Base-by-base conservation (phyloP, 2,797 vertebrate species). In the Spea hammondii region DNA sequence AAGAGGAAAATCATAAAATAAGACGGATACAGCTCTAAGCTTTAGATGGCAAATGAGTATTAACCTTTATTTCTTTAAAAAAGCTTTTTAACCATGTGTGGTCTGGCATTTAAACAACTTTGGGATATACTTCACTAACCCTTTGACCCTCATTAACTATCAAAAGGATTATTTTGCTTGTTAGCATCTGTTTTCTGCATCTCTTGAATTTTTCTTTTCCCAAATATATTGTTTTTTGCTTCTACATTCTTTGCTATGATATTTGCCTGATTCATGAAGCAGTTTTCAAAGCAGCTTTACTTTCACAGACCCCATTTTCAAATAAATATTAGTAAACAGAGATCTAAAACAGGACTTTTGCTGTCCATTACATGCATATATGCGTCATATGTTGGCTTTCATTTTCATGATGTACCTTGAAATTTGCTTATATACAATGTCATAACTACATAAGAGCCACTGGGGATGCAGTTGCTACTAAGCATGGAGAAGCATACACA, bases 161-260 rank as follows among this genome's bases (percentile, higher is more conserved):
- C 50, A 72, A 80, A 76, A 49, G 48, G 53, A 12, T 14, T 67
- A 47, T 70, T 57, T 65, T 67, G 17, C 57, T 70, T 65, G 68
- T 5, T 44, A 60, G 73, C 79, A 80, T 80, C 74, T 80, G 79
- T 72, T 80, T 80, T 80, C 57, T 68, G 47, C 69, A 80, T 80
- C 51, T 75, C 48, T 74, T 69, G 47, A 5, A 17, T 54, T 65
- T 80, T 80, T 75, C 62, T 73, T 46, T 74, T 65, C 47, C 59
- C 70, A 70, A 75, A 64, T 64, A 70, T n/a, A 8, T 55, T 66
- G 44, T 6, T 54, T 74, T 79, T 68, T 79, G 65, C 51, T 60
- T 69, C 57, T 74, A 17, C n/a, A 72, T 32, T 71, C 49, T 45
- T 66, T 79, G 71, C 64, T 73, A 45, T 68, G 71, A 79, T 79